Evolutionary conservation across 2,113 vertebrate genomes (phyloP).

Genomic region (Chionomys nivalis): DNA sequence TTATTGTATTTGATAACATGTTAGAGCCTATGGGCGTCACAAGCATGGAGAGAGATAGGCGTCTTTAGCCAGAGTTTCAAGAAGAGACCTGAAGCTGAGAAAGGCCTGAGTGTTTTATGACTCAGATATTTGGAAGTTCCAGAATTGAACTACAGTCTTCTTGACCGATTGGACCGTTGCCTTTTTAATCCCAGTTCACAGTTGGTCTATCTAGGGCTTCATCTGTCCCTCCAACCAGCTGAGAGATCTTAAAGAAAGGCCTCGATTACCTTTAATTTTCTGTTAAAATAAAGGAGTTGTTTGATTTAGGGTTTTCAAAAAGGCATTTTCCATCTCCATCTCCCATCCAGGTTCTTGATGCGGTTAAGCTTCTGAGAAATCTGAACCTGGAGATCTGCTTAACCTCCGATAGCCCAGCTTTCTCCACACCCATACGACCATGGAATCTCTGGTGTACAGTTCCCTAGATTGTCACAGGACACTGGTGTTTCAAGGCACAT

Average conservation of each 20-base stretch:
- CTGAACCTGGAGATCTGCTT: neutral
- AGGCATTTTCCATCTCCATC: rapidly evolving
- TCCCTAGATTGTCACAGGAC: neutral
- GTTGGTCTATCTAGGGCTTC: neutral
- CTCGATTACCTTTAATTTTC: neutral
- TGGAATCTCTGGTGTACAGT: neutral
- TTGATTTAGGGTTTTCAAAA: neutral
- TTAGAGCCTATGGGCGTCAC: neutral
- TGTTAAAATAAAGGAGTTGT: conserved; percentile 26
- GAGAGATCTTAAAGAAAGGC: neutral
- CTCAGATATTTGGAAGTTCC: neutral
- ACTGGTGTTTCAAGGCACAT: neutral
- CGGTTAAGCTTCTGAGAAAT: neutral
- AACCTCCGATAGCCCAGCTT: neutral
- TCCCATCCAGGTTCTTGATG: neutral
- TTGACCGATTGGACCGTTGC: neutral
- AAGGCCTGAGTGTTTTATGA: neutral
- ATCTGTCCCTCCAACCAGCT: neutral
- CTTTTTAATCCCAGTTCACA: neutral
- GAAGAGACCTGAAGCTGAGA: neutral
- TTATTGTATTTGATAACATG: neutral
- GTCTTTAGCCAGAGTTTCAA: neutral
- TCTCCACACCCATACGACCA: neutral
- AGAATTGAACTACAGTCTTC: neutral
- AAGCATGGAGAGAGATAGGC: neutral